Conservation (phyloP, 30 jellyfish, hydroid and myxozoan genomes). For the Morbakka virulenta region DNA sequence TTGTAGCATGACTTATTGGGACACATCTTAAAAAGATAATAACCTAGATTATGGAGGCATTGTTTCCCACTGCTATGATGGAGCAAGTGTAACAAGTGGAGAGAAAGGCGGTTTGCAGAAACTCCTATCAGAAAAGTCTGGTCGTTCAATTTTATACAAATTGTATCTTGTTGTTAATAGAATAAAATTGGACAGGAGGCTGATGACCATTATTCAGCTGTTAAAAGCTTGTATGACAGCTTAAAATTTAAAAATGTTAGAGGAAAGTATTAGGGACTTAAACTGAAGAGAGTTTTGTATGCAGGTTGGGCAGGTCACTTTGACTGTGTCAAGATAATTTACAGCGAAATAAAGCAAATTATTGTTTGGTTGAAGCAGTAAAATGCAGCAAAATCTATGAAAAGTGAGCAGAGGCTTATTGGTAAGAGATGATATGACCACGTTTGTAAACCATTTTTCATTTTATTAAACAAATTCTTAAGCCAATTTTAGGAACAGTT, state of each 20-base stretch:
- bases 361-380: slow-evolving; percentile 2
- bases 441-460: neutral
- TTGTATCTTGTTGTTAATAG: slow-evolving; percentile 2
- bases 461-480: neutral
- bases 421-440: neutral
- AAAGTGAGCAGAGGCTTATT: slow-evolving; percentile 15
- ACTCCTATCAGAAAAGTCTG: too few relatives aligned
- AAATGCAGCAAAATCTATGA: neutral
- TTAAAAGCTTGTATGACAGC: slow-evolving; percentile 5
- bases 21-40: neutral
- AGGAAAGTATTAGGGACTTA: slow-evolving; percentile 14
- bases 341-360: slow-evolving; percentile 12
- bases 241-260: slow-evolving; percentile 2
- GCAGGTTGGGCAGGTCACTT: too few relatives aligned
- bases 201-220: slow-evolving; percentile 6
- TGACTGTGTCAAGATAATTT: too few relatives aligned
- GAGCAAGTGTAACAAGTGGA: slow-evolving; percentile 36
- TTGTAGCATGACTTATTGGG: neutral
- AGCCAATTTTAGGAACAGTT: slow-evolving; percentile 2
- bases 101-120: slow-evolving; percentile 20
- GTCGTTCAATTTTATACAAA: too few relatives aligned
- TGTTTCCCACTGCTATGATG: slow-evolving; percentile 18
- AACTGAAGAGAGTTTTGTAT: too few relatives aligned
- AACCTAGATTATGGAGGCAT: too few relatives aligned
- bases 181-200: neutral